Evolutionary conservation across 2,113 vertebrate species (phyloP).

Genomic region (Chinchilla lanigera): DNA sequence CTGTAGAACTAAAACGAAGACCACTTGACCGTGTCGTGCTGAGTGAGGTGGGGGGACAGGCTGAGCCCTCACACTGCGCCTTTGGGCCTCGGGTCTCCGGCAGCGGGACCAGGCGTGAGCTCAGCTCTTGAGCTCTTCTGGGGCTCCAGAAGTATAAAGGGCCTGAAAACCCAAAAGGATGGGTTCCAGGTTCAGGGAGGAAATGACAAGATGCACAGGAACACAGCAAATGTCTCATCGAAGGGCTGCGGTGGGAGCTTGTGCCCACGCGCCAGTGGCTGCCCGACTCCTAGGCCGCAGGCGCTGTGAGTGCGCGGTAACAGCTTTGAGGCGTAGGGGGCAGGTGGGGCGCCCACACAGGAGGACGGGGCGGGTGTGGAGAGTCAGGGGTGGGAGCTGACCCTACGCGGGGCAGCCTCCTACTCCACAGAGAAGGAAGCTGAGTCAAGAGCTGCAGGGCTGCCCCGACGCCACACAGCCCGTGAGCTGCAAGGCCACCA

Average conservation of each 20-base stretch:
- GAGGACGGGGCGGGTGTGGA: neutral
- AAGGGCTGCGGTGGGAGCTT: neutral
- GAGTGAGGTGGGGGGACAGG: neutral
- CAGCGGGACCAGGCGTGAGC: neutral
- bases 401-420: neutral
- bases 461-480: neutral
- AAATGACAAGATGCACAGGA: neutral
- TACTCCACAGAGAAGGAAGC: neutral
- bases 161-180: neutral
- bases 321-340: neutral
- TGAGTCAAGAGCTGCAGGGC: neutral
- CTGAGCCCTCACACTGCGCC: neutral
- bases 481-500: neutral
- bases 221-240: neutral
- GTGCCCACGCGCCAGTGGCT: neutral
- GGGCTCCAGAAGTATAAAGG: neutral
- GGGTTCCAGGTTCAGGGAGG: neutral
- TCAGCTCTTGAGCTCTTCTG: neutral
- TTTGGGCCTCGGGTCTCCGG: neutral
- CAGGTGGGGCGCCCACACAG: neutral
- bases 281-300: neutral
- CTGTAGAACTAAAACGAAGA: neutral
- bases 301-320: neutral
- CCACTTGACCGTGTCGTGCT: neutral
- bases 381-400: neutral